Base-by-base conservation (phyloP, 2,113 vertebrate species). In the Oxyura jamaicensis region DNA sequence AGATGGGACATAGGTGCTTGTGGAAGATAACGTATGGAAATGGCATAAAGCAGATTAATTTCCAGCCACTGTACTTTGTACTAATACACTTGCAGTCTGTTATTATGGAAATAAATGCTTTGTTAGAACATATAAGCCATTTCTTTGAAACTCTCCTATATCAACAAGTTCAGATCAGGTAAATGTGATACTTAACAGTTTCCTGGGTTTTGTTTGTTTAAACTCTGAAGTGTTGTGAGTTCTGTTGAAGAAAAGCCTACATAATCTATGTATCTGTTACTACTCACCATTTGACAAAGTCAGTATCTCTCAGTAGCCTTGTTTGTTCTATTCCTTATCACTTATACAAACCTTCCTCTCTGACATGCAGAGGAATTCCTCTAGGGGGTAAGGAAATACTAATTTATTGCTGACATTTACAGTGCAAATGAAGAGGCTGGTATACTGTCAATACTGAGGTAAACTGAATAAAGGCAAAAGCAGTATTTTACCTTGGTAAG, bases 401-500 rank as follows among this genome's bases (percentile, higher is more conserved):
- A 39, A 71, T n/a, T 90, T 72, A 28, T 83, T 80, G 46, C 68
- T 86, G 52, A 17, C 23, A 19, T 69, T 55, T 56, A 62, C 59
- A 71, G 13, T 71, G 50, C 83, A 90, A 91, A 90, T 33, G 11
- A 59, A 91, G 42, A 83, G 71, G 39, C 6, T 56, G 21, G 29
- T 48, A 77, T 25, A 81, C 23, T 59, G 46, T 72, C 68, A 79
- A 42, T 42, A 59, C 21, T 26, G 20, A 77, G 19, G 8, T 50
- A 56, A 86, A 65, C 10, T 31, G 62, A 94, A 72, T 26, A 8
- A 81, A 80, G 18, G 4, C 65, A n/a, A 33, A 79, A 73, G 44
- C 25, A 26, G 5, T 59, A 55, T 74, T 73, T 97, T 81, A 99
- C 99, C 98, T 99, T 99, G 25, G 99, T 99, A 14, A 99, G 97